Evolutionary conservation across 1,140 invertebrate species (phyloP), one percentile per base, ranked within the genome.

Genomic region (Pollicipes pollicipes): DNA sequence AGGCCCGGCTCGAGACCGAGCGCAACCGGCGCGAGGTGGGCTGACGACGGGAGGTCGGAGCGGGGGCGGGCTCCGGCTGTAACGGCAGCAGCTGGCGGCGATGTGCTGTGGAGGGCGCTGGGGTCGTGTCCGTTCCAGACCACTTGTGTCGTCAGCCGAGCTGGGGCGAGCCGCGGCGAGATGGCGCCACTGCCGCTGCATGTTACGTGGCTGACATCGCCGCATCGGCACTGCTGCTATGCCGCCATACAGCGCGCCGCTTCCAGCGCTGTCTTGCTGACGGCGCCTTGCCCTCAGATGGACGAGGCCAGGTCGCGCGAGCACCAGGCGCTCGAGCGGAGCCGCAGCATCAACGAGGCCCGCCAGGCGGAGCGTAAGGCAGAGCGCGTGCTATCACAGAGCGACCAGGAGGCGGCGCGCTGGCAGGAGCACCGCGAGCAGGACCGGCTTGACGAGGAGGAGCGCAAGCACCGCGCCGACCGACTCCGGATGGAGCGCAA

Each of bases 41-140:
- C 30, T 27, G n/a, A 35, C 63, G 30, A 72, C 27, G 35, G 30
- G 26, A 45, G 35, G 70, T 27, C 16, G 67, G 67, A 64, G 72
- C 70, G 31, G 72, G 73, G 31, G 71, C 32, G 8, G 72, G 32
- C 4, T n/a, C n/a, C n/a, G n/a, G n/a, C n/a, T n/a, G n/a, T n/a
- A n/a, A n/a, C n/a, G n/a, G n/a, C n/a, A n/a, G n/a, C n/a, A n/a
- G n/a, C n/a, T n/a, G n/a, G n/a, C n/a, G n/a, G n/a, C n/a, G n/a
- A n/a, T n/a, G n/a, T n/a, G n/a, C n/a, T n/a, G n/a, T n/a, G n/a
- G n/a, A n/a, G n/a, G n/a, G n/a, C n/a, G n/a, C n/a, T n/a, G n/a
- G n/a, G n/a, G n/a, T n/a, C n/a, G n/a, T n/a, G n/a, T n/a, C n/a
- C n/a, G n/a, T n/a, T n/a, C n/a, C n/a, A n/a, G n/a, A n/a, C n/a